Conservation (phyloP, 1,140 invertebrate genomes). For the Rhyzopertha dominica region DNA sequence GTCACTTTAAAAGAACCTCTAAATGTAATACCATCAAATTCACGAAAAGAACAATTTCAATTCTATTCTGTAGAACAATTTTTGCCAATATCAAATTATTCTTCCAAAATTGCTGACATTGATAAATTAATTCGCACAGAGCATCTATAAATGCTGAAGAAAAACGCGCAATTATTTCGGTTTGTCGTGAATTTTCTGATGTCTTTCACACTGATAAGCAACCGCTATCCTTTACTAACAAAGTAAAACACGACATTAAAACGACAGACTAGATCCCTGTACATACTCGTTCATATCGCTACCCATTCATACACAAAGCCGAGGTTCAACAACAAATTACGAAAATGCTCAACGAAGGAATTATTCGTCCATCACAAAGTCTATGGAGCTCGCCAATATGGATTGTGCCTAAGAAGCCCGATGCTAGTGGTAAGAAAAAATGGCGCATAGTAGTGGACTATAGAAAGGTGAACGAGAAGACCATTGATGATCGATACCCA, state of each 20-base stretch:
- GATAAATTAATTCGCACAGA: too few relatives aligned
- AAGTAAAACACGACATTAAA: conserved; percentile 18
- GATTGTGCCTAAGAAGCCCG: conserved; percentile 32
- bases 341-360: conserved; percentile 11
- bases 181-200: conserved; percentile 11
- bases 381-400: conserved; percentile 44
- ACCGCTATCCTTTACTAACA: conserved; percentile 19
- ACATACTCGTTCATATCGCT: conserved; percentile 23
- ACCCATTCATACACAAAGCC: conserved; percentile 23
- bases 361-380: conserved; percentile 36
- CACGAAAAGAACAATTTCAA: neutral
- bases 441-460: conserved; percentile 43
- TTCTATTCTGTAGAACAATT: conserved; percentile 1
- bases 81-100: neutral
- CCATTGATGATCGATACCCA: conserved; percentile 44
- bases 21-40: neutral
- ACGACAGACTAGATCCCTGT: conserved; percentile 16
- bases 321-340: conserved; percentile 30
- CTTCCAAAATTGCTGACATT: too few relatives aligned
- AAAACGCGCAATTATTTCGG: conserved; percentile 17
- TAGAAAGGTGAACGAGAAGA: conserved; percentile 39
- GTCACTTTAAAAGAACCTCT: conserved; percentile 8
- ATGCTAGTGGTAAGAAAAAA: conserved; percentile 22
- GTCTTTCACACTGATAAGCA: conserved; percentile 18
- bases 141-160: conserved; percentile 28